These are phyloP conservation scores for Lepus americanus DNA, from an alignment of 2,113 vertebrate genomes.

Conservation along the genomic window DNA sequence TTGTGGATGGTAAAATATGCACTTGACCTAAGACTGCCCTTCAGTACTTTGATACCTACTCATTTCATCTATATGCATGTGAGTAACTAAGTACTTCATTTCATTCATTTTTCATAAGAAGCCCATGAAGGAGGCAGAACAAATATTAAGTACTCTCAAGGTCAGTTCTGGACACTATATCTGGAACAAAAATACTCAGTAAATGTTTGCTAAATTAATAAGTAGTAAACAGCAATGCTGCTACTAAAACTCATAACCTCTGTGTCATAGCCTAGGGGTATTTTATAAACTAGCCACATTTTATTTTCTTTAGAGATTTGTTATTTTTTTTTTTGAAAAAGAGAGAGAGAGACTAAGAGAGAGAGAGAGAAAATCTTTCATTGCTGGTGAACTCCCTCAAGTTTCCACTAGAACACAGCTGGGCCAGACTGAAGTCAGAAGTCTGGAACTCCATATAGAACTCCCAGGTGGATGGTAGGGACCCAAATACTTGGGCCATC, in stretches of 20 bases:
- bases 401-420: too few relatives aligned
- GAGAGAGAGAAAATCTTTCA: too few relatives aligned
- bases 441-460: too few relatives aligned
- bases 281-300: neutral
- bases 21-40: neutral
- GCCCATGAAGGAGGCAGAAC: neutral
- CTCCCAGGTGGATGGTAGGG: too few relatives aligned
- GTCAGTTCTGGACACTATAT: neutral
- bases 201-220: constrained; percentile 6
- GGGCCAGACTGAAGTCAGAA: too few relatives aligned
- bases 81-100: neutral
- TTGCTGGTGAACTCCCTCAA: too few relatives aligned
- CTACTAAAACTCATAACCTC: neutral
- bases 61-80: neutral
- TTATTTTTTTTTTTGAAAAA: too few relatives aligned
- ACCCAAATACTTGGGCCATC: too few relatives aligned
- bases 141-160: neutral
- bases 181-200: neutral
- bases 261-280: neutral
- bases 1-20: neutral
- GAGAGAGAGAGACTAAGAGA: too few relatives aligned
- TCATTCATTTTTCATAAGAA: neutral
- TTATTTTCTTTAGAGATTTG: too few relatives aligned
- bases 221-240: neutral
- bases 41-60: neutral